These are phyloP conservation scores for Pharmacophagus antenor DNA, from an alignment of 2,888 invertebrate species.

Conservation along the genomic window DNA sequence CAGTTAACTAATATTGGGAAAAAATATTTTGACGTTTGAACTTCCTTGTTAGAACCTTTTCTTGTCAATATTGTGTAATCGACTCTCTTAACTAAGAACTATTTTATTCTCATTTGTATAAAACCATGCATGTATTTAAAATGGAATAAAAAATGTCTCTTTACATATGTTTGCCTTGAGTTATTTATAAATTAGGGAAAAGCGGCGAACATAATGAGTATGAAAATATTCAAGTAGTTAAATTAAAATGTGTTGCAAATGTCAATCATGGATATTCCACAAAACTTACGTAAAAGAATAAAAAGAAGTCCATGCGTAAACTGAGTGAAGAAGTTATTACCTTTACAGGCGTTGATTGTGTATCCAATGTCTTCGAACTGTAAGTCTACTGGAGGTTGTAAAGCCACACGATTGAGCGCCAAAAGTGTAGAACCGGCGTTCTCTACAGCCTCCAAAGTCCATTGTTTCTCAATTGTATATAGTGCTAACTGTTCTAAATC, in stretches of 20 bases:
- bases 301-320: too few relatives aligned
- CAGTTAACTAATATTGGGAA: too few relatives aligned
- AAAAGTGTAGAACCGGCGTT: constrained; percentile 73
- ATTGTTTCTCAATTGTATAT: constrained; percentile 45
- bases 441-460: constrained; percentile 74
- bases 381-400: constrained; percentile 80
- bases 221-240: neutral
- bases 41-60: too few relatives aligned
- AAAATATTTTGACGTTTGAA: too few relatives aligned
- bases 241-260: neutral
- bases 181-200: neutral
- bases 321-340: too few relatives aligned
- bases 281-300: too few relatives aligned
- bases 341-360: constrained; percentile 70
- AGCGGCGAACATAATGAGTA: neutral
- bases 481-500: constrained; percentile 32
- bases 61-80: too few relatives aligned
- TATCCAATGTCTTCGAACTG: constrained; percentile 81
- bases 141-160: too few relatives aligned
- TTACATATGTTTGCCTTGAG: too few relatives aligned
- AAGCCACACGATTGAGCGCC: constrained; percentile 78
- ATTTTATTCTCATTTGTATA: too few relatives aligned
- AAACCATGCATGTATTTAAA: too few relatives aligned
- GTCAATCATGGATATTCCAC: neutral
- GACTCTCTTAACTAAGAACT: too few relatives aligned